phyloP scores from a whole-genome alignment of 2,113 vertebrate genomes.

The Verasper variegatus region DNA sequence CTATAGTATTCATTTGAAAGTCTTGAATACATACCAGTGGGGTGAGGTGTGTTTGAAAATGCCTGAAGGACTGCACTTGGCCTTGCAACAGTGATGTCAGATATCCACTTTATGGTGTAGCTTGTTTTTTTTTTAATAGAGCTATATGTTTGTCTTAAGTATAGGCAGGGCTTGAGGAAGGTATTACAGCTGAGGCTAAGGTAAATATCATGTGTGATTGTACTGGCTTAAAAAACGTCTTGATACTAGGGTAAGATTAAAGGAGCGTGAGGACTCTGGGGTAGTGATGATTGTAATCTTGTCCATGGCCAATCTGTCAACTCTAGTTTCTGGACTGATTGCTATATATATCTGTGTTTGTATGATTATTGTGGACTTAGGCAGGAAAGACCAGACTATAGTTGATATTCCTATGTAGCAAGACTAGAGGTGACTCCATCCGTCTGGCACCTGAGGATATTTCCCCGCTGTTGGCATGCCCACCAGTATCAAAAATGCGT shows the following conservation, averaged over 20 bases:
- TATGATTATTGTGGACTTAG: slow-evolving; percentile 34
- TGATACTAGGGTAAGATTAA: slow-evolving; percentile 35
- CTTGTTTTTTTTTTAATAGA: slow-evolving; percentile 58
- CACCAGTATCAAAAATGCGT: slow-evolving; percentile 48
- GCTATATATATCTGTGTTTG: slow-evolving; percentile 46
- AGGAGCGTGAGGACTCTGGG: slow-evolving; percentile 8
- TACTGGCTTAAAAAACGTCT: slow-evolving; percentile 21
- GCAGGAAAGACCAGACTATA: background rate
- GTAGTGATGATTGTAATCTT: slow-evolving; percentile 56
- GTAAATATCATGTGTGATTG: slow-evolving; percentile 37
- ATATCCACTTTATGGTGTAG: slow-evolving; percentile 49
- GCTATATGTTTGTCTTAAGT: slow-evolving; percentile 44
- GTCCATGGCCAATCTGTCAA: slow-evolving; percentile 43
- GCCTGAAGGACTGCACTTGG: slow-evolving; percentile 48
- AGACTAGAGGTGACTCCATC: slow-evolving; percentile 61
- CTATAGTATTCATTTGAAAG: slow-evolving; percentile 20
- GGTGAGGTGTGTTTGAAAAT: slow-evolving; percentile 56
- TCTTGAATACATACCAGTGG: slow-evolving; percentile 58
- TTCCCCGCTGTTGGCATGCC: slow-evolving; percentile 50
- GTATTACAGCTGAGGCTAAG: slow-evolving; percentile 24
- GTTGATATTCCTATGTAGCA: slow-evolving; percentile 31
- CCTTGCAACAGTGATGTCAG: slow-evolving; percentile 41
- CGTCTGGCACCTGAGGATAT: slow-evolving; percentile 66
- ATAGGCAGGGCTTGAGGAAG: slow-evolving; percentile 17
- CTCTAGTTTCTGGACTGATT: slow-evolving; percentile 36